Evolutionary conservation across 2,888 invertebrate genomes (phyloP).

Genomic region (Agonopterix subpropinquella): DNA sequence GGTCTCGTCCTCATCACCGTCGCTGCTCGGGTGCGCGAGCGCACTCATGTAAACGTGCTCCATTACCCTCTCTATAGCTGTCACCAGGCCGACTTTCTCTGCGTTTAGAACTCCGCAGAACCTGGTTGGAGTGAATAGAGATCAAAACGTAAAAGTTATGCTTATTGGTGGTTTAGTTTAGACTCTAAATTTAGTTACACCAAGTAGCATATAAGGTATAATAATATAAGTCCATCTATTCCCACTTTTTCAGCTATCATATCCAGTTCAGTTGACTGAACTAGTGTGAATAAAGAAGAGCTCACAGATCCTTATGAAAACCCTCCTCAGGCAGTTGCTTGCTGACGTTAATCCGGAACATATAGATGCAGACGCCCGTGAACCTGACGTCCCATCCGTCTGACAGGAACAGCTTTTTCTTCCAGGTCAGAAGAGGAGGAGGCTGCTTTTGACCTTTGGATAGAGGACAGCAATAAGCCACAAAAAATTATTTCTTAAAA

Average conservation of each 20-base stretch:
- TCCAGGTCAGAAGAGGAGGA: constrained; percentile 49
- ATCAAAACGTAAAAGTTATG: neutral
- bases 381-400: constrained; percentile 89
- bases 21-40: constrained; percentile 85
- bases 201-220: no score
- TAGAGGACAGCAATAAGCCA: no score
- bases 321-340: constrained; percentile 94
- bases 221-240: no score
- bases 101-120: constrained; percentile 90
- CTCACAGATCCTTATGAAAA: constrained; percentile 89
- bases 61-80: constrained; percentile 91
- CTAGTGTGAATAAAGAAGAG: constrained; percentile 5
- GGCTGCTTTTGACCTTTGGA: neutral
- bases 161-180: no score
- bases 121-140: constrained; percentile 32
- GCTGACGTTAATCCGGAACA: constrained; percentile 87
- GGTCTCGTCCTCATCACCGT: constrained; percentile 87
- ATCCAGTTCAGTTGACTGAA: no score
- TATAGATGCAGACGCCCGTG: constrained; percentile 89
- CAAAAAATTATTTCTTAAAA: no score
- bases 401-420: constrained; percentile 88
- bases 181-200: no score
- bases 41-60: constrained; percentile 95
- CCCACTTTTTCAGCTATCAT: no score
- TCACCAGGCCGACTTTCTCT: constrained; percentile 85